Base-by-base conservation (phyloP, 2,888 invertebrate genomes). In the Drosophila pseudotakahashii region DNA sequence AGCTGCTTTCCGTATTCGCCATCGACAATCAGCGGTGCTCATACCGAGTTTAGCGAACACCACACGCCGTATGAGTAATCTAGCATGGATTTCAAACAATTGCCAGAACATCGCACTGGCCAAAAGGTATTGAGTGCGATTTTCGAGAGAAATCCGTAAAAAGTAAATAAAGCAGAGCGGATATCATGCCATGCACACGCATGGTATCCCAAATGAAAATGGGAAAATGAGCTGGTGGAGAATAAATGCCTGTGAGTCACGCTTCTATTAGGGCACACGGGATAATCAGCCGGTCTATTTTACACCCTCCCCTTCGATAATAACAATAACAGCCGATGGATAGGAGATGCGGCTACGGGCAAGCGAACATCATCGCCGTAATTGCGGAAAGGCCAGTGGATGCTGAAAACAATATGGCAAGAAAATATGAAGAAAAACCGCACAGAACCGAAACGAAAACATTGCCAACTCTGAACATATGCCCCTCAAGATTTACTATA, bases 21-120 rank as follows among this genome's bases (percentile, higher is more conserved):
- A 42, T 66, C 59, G 37, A 58, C 34, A 57, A 45, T n/a, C 23
- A 26, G 9, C 7, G 19, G 14, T 11, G 32, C 34, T 34, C n/a
- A 36, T 39, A 14, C 53, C 26, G 7, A 10, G 14, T 26, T 54
- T 23, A 34, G 34, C n/a, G 48, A 58, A 16, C 37, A 57, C 53
- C 69, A 68, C 73, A 48, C 54, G 67, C 19, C 57, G 71, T 63
- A 78, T 78, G 79, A 79, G 78, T 77, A 79, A 78, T 47, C 11
- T 50, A 42, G 48, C 63, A 70, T 76, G 70, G 50, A 78, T 75
- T 78, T 63, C 54, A 73, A 69, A 77, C 77, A 77, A 64, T 64
- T 73, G 59, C 74, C 73, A 78, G 62, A 73, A 36, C 54, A 11
- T 19, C 45, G 58, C 41, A 51, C 58, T 42, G 36, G 34, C 70